phyloP scores from a whole-genome alignment of 2,113 vertebrate species.

The Hippocampus comes region DNA sequence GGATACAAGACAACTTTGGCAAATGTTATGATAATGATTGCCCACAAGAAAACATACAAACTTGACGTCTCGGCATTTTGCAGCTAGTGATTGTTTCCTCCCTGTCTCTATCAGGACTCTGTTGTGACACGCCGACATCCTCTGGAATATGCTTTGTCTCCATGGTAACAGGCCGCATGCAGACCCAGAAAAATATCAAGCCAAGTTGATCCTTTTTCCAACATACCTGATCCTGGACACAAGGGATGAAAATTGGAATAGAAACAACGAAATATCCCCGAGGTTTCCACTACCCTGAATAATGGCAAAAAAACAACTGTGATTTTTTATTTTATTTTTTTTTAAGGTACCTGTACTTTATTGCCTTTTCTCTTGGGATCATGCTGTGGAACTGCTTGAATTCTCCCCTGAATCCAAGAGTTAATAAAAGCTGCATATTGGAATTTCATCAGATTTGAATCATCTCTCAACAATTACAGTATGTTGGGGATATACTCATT shows the following conservation, averaged over 20 bases:
- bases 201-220: conserved; percentile 7
- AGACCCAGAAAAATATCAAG: conserved; percentile 33
- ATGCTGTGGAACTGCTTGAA: background rate
- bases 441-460: background rate
- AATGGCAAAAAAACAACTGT: background rate
- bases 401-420: background rate
- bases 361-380: background rate
- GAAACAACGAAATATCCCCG: background rate
- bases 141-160: conserved; percentile 50
- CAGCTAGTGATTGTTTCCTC: conserved; percentile 1
- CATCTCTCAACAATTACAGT: conserved; percentile 16
- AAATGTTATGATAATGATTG: background rate
- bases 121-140: conserved; percentile 20
- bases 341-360: background rate
- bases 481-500: conserved; percentile 25
- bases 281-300: background rate
- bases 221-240: conserved; percentile 24
- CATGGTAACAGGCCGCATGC: conserved; percentile 47
- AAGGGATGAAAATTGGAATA: conserved; percentile 9
- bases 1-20: background rate
- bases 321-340: background rate
- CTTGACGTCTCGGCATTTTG: background rate
- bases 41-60: background rate
- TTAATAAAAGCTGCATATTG: background rate
- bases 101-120: conserved; percentile 28